Conservation (phyloP, 2,888 invertebrate genomes). For the Mythimna lalbum region DNA sequence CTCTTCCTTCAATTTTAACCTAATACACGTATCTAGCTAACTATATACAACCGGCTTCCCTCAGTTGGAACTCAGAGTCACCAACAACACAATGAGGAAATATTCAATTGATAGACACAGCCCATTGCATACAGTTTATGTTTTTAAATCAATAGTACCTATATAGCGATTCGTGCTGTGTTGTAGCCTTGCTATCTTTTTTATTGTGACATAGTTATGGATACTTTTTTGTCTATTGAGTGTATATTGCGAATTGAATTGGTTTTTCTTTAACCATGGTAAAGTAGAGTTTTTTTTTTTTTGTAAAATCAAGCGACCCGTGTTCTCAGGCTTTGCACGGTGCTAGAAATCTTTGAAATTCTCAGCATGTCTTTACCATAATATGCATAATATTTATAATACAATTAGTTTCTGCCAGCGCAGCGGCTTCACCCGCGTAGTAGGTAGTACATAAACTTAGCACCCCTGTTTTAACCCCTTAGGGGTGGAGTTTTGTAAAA, state of each 20-base stretch:
- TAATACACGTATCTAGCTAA: neutral
- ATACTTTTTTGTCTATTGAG: neutral
- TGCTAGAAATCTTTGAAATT: too few species aligned
- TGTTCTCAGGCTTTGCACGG: too few species aligned
- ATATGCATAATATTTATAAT: too few species aligned
- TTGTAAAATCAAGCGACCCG: too few species aligned
- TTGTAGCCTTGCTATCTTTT: neutral
- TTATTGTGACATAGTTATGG: neutral
- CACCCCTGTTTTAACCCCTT: too few species aligned
- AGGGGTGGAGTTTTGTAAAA: too few species aligned
- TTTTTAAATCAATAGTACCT: constrained; percentile 30
- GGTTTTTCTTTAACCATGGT: neutral
- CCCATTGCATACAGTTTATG: constrained; percentile 24
- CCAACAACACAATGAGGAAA: constrained; percentile 50
- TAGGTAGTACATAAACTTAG: too few species aligned
- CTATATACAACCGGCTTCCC: constrained; percentile 20
- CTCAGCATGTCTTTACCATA: too few species aligned
- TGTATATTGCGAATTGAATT: neutral
- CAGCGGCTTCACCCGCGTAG: too few species aligned
- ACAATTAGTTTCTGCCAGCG: too few species aligned
- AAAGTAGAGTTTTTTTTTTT: too few species aligned
- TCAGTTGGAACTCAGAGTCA: constrained; percentile 1
- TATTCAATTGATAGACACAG: constrained; percentile 50
- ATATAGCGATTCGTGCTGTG: constrained; percentile 7
- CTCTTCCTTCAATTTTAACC: neutral